Evolutionary conservation across 1,140 invertebrate genomes (phyloP).

Genomic region (Cydia pomonella): DNA sequence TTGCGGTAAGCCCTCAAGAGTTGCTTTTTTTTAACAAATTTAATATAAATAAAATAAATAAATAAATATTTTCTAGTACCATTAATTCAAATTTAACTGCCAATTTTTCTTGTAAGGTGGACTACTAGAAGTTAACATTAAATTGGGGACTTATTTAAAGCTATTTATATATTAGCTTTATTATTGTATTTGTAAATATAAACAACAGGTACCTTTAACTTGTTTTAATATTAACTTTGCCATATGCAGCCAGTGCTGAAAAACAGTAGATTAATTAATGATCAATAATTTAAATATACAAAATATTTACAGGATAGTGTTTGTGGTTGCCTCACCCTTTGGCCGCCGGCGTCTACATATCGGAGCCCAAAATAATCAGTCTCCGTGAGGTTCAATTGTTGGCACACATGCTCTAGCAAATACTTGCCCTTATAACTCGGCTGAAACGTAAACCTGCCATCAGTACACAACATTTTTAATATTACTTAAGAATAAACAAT

Average conservation of each 20-base stretch:
- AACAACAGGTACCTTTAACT: slow-evolving; percentile 89
- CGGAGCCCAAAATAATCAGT: slow-evolving; percentile 98
- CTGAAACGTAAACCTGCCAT: slow-evolving; percentile 82
- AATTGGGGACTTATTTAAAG: too few species aligned
- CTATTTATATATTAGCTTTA: too few species aligned
- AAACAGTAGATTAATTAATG: slow-evolving; percentile 40
- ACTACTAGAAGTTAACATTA: too few species aligned
- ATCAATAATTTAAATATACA: slow-evolving; percentile 17
- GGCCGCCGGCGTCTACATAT: slow-evolving; percentile 95
- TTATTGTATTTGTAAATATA: too few species aligned
- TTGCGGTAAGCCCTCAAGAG: too few species aligned
- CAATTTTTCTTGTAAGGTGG: too few species aligned
- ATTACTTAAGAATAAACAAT: background rate
- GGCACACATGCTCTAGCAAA: slow-evolving; percentile 96
- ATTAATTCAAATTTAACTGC: too few species aligned
- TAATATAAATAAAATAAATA: too few species aligned
- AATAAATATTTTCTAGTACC: too few species aligned
- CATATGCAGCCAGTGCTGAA: slow-evolving; percentile 98
- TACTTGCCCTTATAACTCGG: slow-evolving; percentile 95
- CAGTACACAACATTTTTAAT: slow-evolving; percentile 8
- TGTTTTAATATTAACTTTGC: slow-evolving; percentile 96
- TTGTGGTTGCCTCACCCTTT: slow-evolving; percentile 87
- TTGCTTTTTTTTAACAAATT: too few species aligned
- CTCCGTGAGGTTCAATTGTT: slow-evolving; percentile 95
- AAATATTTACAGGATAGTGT: slow-evolving; percentile 17